Conservation (phyloP, 1,140 invertebrate genomes). For the Saxidomus purpurata region DNA sequence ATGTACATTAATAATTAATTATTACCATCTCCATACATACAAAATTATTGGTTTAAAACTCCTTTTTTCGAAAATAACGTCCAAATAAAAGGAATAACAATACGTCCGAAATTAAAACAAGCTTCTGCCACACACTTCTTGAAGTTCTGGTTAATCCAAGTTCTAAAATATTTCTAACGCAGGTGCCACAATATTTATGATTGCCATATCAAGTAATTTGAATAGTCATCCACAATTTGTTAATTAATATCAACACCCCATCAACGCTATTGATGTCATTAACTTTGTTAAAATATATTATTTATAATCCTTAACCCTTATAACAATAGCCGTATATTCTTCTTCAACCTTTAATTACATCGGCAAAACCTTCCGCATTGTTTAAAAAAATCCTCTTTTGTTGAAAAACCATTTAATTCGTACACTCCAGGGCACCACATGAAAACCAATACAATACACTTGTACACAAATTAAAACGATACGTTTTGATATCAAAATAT, state of each 20-base stretch:
- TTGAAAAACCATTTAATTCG: background rate
- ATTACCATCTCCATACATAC: background rate
- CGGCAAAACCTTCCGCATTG: background rate
- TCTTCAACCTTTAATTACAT: background rate
- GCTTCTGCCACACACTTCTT: background rate
- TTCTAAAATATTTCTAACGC: background rate
- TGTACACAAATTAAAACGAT: background rate
- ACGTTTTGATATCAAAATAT: background rate
- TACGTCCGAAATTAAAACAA: background rate
- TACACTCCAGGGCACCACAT: background rate
- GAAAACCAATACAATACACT: conserved; percentile 23
- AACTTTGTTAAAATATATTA: conserved; percentile 9
- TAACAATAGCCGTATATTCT: background rate
- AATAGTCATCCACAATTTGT: conserved; percentile 5
- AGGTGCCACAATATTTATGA: background rate
- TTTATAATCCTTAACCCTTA: background rate
- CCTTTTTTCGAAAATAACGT: background rate
- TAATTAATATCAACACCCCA: conserved; percentile 35
- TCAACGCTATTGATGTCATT: background rate
- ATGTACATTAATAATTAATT: background rate
- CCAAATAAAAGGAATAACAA: background rate
- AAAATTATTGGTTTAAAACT: background rate
- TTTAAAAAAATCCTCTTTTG: background rate
- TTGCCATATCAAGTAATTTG: conserved; percentile 9
- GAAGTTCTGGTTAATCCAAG: background rate